These are phyloP conservation scores for Oceanodroma leucorhoa DNA, from an alignment of 2,797 vertebrate genomes.

Conservation along the genomic window DNA sequence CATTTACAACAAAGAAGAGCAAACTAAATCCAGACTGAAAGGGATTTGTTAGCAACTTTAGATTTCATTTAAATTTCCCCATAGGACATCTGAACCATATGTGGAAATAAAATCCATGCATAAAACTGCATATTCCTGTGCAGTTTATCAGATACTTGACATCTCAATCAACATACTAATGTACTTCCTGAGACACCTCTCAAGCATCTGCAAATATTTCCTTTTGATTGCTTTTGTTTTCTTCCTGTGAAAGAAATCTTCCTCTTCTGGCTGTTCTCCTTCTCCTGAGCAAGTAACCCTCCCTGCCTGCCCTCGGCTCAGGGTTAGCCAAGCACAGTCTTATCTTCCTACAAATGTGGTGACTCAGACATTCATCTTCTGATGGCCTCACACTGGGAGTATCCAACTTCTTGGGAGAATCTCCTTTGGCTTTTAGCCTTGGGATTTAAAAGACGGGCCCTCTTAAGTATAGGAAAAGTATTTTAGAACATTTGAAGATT, in stretches of 20 bases:
- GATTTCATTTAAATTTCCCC: conserved; percentile 15
- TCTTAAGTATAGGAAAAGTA: not conserved
- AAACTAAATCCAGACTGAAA: conserved; percentile 10
- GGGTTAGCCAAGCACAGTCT: not conserved
- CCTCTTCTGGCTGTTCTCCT: not conserved
- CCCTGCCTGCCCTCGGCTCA: not conserved
- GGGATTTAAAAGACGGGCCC: not conserved
- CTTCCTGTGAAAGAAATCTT: not conserved
- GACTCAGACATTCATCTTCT: not conserved
- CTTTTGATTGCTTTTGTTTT: conserved; percentile 13
- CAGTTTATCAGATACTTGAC: conserved; percentile 33
- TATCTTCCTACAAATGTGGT: not conserved
- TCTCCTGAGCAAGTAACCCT: not conserved
- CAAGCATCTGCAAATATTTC: conserved; percentile 5
- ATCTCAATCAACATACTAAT: conserved; percentile 38
- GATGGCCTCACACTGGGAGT: not conserved
- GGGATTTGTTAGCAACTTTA: conserved; percentile 22
- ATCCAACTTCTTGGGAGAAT: not conserved
- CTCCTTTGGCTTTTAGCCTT: not conserved
- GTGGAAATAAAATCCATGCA: conserved; percentile 28
- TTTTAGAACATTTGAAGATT: not conserved
- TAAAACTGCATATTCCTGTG: conserved; percentile 6
- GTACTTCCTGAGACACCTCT: not conserved
- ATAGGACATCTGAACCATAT: not conserved
- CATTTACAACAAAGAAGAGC: not conserved